Evolutionary conservation across 2,797 vertebrate species (phyloP), one percentile per base, ranked within the genome.

Genomic region (Diglossa cyanea): DNA sequence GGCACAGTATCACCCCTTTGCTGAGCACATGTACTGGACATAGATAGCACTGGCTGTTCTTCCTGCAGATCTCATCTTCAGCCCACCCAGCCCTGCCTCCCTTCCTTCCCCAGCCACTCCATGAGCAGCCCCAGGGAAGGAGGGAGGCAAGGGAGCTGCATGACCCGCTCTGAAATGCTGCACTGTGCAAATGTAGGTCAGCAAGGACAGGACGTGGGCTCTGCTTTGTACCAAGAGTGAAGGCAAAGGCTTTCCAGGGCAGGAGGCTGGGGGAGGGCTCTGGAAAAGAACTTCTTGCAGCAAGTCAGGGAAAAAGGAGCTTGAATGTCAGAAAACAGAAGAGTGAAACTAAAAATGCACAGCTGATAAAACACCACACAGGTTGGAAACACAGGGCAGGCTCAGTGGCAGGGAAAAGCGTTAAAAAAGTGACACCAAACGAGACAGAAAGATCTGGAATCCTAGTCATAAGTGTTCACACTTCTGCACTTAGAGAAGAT

Each of bases 161-260:
- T 4, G 0, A 5, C 26, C 51, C 35, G 79, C 93, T 13, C 25
- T 11, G 26, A 51, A 60, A 7, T 0, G 9, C 92, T 55, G 60
- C 53, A 13, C 65, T 16, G 25, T 17, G 73, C 31, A 75, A 91
- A 94, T 48, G 66, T 72, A 93, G 94, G 76, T 91, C 89, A 94
- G 76, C 26, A 60, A 70, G 71, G 44, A 53, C 73, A 66, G 40
- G 80, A 57, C 2, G 1, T 2, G 26, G 61, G 28, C 78, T 72
- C 54, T 21, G 33, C 86, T 95, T 50, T 50, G 51, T 51, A 91
- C 39, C 60, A 35, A 31, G 60, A 78, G 23, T 0, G 12, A 73
- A 78, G 42, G 13, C 63, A 70, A 93, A 93, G 60, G 73, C 26
- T 73, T 82, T 51, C 72, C 0, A 0, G 28, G 68, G 35, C 1